Conservation (phyloP, 2,888 invertebrate species). For the Ormia ochracea region DNA sequence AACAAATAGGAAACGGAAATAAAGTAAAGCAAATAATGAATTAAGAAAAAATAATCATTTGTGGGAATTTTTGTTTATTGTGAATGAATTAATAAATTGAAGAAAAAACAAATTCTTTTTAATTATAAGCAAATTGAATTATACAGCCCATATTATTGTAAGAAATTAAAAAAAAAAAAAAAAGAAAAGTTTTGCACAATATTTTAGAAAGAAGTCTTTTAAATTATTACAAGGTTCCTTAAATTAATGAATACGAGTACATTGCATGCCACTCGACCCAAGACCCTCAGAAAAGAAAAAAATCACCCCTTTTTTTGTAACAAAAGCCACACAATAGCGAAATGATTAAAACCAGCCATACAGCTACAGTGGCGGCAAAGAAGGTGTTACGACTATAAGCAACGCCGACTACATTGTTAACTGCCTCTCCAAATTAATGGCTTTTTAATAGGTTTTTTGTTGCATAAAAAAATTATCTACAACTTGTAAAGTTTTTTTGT, state of each 20-base stretch:
- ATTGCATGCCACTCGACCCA: not conserved
- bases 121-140: not conserved
- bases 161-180: not conserved
- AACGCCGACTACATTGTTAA: slow-evolving; percentile 56
- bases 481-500: not conserved
- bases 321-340: not conserved
- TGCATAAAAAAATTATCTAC: slow-evolving; percentile 54
- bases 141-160: not conserved
- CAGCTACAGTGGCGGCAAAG: not conserved
- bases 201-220: slow-evolving; percentile 33
- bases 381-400: slow-evolving; percentile 4
- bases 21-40: too few species aligned
- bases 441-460: slow-evolving; percentile 62
- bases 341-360: slow-evolving; percentile 25
- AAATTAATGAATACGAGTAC: not conserved
- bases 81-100: too few species aligned
- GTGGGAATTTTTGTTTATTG: too few species aligned
- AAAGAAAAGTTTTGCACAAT: not conserved
- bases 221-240: slow-evolving; percentile 38
- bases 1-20: slow-evolving; percentile 39
- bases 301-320: slow-evolving; percentile 29
- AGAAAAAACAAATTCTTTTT: not conserved
- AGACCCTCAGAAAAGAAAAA: slow-evolving; percentile 6
- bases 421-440: slow-evolving; percentile 62
- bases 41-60: too few species aligned